phyloP scores from a whole-genome alignment of 2,888 invertebrate genomes.

The Ophion ellenae region DNA sequence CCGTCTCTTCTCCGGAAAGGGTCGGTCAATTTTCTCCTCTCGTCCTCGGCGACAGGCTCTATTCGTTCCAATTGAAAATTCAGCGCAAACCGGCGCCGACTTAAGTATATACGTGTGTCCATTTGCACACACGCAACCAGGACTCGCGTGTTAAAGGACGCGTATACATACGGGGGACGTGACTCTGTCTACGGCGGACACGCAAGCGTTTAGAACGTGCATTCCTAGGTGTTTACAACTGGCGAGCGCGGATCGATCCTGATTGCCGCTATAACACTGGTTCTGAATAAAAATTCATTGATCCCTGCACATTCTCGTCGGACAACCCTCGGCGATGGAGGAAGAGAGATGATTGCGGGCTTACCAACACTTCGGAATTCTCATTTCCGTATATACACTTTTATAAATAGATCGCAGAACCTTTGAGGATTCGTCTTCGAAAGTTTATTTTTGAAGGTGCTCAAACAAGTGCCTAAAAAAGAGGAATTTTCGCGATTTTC shows the following conservation, averaged over 20 bases:
- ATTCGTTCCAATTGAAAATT: conserved; percentile 55
- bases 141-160: background rate
- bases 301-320: conserved; percentile 51
- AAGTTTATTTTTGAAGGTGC: too few species aligned
- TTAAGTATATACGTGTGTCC: background rate
- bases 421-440: background rate
- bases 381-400: background rate
- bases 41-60: conserved; percentile 9
- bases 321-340: background rate
- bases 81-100: conserved; percentile 46
- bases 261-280: conserved; percentile 60
- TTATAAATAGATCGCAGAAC: background rate
- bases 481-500: too few species aligned
- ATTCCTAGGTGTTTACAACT: conserved; percentile 68
- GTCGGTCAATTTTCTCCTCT: conserved; percentile 48
- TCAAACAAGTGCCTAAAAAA: too few species aligned
- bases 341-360: background rate
- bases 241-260: conserved; percentile 57
- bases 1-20: conserved; percentile 28
- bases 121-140: background rate
- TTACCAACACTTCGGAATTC: background rate
- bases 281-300: conserved; percentile 67
- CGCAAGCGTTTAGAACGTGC: conserved; percentile 65
- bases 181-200: conserved; percentile 16
- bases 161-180: conserved; percentile 1